Percentiles rank a stretch among this genome's conserved stretches.
phyloP scores from a whole-genome alignment of 2,888 invertebrate genomes.

The Chymomyza fuscimana region DNA sequence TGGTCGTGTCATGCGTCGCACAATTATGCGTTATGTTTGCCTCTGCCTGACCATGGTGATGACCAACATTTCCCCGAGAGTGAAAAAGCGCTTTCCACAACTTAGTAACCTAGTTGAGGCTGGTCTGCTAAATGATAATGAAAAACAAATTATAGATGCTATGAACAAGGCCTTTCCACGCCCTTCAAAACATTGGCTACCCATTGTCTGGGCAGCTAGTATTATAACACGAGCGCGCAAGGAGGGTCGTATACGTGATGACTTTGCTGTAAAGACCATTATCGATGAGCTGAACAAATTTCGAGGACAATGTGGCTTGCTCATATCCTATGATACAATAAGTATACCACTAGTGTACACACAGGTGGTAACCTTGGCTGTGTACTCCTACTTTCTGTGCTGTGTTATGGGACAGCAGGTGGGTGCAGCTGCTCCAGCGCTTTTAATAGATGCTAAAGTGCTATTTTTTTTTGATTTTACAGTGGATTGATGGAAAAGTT shows the following conservation, averaged over 20 bases:
- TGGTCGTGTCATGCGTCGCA: conserved; percentile 89
- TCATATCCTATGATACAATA: conserved; percentile 89
- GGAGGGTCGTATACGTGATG: conserved; percentile 92
- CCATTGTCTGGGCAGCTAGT: conserved; percentile 94
- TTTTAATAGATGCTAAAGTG: not conserved
- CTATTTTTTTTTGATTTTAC: not conserved
- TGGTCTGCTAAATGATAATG: conserved; percentile 90
- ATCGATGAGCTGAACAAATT: conserved; percentile 93
- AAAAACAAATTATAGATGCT: conserved; percentile 88
- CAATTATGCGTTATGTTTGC: conserved; percentile 91
- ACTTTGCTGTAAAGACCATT: conserved; percentile 95
- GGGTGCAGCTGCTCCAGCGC: not conserved
- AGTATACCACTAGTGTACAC: conserved; percentile 90
- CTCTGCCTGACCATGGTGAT: conserved; percentile 93
- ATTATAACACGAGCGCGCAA: conserved; percentile 94
- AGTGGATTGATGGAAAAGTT: conserved; percentile 85
- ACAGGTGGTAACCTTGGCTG: conserved; percentile 92
- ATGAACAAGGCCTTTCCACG: conserved; percentile 90
- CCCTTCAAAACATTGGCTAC: conserved; percentile 93
- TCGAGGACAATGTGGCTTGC: conserved; percentile 87
- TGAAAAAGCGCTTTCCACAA: conserved; percentile 93
- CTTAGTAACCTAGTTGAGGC: conserved; percentile 91
- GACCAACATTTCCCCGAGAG: conserved; percentile 91
- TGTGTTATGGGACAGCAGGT: conserved; percentile 91
- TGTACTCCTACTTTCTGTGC: conserved; percentile 94